Evolutionary conservation across 2,888 invertebrate genomes (phyloP).

Genomic region (Chaetogeoica ovagalla): DNA sequence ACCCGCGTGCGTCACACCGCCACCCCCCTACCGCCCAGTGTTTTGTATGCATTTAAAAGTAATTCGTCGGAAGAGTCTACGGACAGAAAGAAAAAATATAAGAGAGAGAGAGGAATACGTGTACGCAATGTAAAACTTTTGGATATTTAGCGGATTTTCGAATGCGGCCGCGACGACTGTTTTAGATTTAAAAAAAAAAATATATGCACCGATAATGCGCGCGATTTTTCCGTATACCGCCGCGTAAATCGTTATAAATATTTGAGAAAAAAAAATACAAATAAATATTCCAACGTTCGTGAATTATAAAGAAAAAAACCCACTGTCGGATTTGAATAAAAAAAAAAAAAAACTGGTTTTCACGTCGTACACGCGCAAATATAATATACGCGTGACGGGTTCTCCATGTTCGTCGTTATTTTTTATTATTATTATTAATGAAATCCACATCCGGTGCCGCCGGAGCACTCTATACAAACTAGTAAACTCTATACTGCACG

Average conservation of each 20-base stretch:
- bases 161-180: too few relatives aligned
- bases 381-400: conserved; percentile 23
- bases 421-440: conserved; percentile 43
- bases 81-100: too few relatives aligned
- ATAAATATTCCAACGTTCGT: conserved; percentile 2
- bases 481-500: conserved; percentile 21
- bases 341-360: conserved; percentile 39
- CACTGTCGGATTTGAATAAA: conserved; percentile 6
- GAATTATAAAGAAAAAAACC: conserved; percentile 11
- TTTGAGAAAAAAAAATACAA: too few relatives aligned
- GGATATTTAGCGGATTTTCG: too few relatives aligned
- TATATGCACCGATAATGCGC: too few relatives aligned
- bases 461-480: conserved; percentile 3
- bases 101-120: too few relatives aligned
- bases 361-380: neutral
- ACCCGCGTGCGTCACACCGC: too few relatives aligned
- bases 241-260: neutral
- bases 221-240: too few relatives aligned
- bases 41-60: conserved; percentile 21
- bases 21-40: too few relatives aligned
- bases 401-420: conserved; percentile 20
- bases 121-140: conserved; percentile 14
- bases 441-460: conserved; percentile 48
- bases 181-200: too few relatives aligned
- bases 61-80: conserved; percentile 24